Conservation (phyloP, 92 coral and sea anemone species). For the Epizoanthus scotinus region DNA sequence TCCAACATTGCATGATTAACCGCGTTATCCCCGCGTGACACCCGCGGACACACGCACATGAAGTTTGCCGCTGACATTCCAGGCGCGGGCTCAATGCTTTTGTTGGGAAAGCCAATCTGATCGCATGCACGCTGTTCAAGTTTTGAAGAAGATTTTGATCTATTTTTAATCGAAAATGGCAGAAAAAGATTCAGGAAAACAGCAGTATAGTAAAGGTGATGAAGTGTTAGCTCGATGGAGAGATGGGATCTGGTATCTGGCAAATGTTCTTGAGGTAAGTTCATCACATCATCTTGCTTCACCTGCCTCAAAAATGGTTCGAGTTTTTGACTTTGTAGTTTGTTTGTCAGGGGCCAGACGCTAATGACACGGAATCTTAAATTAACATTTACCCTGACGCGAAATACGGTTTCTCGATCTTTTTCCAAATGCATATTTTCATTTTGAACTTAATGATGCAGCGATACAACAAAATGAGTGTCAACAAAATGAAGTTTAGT, state of each 20-base stretch:
- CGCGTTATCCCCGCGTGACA: too few species aligned
- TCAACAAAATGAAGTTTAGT: not conserved
- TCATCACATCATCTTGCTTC: not conserved
- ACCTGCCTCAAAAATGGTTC: not conserved
- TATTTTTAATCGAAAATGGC: slow-evolving; percentile 28
- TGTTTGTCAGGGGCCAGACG: too few species aligned
- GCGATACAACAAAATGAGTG: not conserved
- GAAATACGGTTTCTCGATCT: not conserved
- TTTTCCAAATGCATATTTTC: not conserved
- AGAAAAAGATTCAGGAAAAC: slow-evolving; percentile 7
- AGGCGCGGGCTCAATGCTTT: slow-evolving; percentile 26
- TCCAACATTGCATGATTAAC: too few species aligned
- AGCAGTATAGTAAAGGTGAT: slow-evolving; percentile 35
- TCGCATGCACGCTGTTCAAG: not conserved
- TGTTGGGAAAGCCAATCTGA: slow-evolving; percentile 4
- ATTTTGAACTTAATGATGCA: not conserved
- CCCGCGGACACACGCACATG: not conserved
- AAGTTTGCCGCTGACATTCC: slow-evolving; percentile 14
- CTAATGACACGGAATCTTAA: too few species aligned
- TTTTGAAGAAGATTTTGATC: not conserved
- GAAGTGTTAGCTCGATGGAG: slow-evolving; percentile 41
- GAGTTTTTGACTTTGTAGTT: not conserved
- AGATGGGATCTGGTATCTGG: slow-evolving; percentile 41
- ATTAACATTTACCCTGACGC: not conserved
- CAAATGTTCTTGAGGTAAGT: slow-evolving; percentile 30